phyloP scores from a whole-genome alignment of 1,140 invertebrate species.

The Danaus melanippus region DNA sequence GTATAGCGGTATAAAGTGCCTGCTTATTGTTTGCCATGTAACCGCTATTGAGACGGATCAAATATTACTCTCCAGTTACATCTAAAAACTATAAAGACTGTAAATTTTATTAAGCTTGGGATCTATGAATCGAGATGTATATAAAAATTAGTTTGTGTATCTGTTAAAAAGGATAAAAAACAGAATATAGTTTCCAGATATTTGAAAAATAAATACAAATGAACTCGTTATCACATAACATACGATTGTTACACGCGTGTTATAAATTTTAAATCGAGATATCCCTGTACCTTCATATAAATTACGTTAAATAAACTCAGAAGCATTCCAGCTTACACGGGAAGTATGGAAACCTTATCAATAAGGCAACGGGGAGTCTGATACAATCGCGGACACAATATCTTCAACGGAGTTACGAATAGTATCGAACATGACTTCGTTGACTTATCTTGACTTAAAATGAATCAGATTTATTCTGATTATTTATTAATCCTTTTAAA shows the following conservation, averaged over 20 bases:
- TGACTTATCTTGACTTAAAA: constrained; percentile 49
- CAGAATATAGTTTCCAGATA: constrained; percentile 11
- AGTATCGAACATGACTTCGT: constrained; percentile 41
- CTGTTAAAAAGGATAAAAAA: background rate
- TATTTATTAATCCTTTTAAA: background rate
- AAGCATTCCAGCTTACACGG: constrained; percentile 61
- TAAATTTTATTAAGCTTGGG: no score
- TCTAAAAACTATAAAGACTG: no score
- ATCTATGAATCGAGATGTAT: no score
- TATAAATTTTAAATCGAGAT: constrained; percentile 32
- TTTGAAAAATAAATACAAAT: constrained; percentile 31
- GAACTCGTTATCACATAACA: constrained; percentile 24
- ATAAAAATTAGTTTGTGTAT: no score
- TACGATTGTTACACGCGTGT: constrained; percentile 23
- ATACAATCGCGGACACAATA: constrained; percentile 59
- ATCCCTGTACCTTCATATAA: constrained; percentile 35
- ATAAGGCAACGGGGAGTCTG: constrained; percentile 66
- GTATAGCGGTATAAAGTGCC: constrained; percentile 9
- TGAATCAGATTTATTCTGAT: constrained; percentile 46
- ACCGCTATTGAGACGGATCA: no score
- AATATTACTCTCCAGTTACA: no score
- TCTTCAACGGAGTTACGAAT: constrained; percentile 48
- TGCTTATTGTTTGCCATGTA: constrained; percentile 9
- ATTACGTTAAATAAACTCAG: constrained; percentile 66
- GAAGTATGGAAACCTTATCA: constrained; percentile 70